Percentiles rank a stretch among this genome's conserved stretches.
These are phyloP conservation scores for Periparus ater DNA, from an alignment of 2,797 vertebrate genomes.

Conservation along the genomic window DNA sequence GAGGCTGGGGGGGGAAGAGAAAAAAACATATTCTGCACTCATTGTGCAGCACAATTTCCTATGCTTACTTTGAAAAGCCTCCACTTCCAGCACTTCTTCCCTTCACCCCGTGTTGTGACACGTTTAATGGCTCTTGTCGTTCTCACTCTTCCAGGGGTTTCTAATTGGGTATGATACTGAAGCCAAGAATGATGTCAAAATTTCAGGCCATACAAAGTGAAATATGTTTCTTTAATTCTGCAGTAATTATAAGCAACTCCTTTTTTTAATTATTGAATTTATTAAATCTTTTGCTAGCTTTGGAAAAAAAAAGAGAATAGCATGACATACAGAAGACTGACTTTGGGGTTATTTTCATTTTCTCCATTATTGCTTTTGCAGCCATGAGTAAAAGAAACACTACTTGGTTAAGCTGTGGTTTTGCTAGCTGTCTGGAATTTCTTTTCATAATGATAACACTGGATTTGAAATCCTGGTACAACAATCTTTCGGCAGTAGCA, in stretches of 20 bases:
- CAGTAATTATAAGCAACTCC: conserved; percentile 21
- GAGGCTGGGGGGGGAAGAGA: not conserved
- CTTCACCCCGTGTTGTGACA: conserved; percentile 54
- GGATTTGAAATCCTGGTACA: not conserved
- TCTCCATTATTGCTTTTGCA: not conserved
- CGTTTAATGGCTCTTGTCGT: conserved; percentile 49
- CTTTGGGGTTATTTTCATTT: not conserved
- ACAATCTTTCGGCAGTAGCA: not conserved
- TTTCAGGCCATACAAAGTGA: conserved; percentile 49
- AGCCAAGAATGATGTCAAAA: conserved; percentile 70
- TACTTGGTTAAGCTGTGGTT: not conserved
- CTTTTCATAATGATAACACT: not conserved
- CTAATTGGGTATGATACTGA: conserved; percentile 60
- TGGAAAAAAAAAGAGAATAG: not conserved
- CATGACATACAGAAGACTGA: not conserved
- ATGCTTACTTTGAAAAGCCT: conserved; percentile 45
- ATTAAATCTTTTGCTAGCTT: conserved; percentile 23
- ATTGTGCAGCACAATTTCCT: conserved; percentile 42
- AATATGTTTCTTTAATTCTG: conserved; percentile 40
- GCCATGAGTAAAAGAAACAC: conserved; percentile 1
- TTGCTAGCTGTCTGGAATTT: not conserved
- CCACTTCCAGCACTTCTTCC: conserved; percentile 43
- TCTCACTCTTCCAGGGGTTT: conserved; percentile 51
- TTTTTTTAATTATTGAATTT: not conserved
- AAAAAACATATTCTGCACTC: conserved; percentile 37